phyloP scores from a whole-genome alignment of 23 tunicate species.

The Phallusia fumigata region DNA sequence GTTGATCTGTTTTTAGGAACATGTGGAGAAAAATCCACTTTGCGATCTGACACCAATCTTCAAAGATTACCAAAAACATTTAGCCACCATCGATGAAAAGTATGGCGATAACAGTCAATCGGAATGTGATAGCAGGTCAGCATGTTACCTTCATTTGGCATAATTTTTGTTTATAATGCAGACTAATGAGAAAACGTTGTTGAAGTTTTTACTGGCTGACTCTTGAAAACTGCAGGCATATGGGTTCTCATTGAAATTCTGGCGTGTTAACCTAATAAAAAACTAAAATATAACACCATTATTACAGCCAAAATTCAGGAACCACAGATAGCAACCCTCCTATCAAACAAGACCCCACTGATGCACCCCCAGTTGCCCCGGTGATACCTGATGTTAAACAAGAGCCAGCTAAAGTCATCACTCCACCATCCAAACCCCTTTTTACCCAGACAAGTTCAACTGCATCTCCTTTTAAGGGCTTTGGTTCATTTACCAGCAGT shows the following conservation, averaged over 20 bases:
- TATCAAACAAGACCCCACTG: not conserved
- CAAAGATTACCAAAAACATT: conserved; percentile 78
- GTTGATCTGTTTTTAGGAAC: conserved; percentile 45
- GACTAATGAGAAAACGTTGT: too few species aligned
- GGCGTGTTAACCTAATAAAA: too few species aligned
- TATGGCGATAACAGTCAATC: conserved; percentile 38
- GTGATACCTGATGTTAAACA: not conserved
- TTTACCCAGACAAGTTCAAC: not conserved
- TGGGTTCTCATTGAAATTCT: too few species aligned
- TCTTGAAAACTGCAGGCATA: too few species aligned
- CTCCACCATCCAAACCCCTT: conserved; percentile 37
- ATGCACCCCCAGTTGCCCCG: not conserved
- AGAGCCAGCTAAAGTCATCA: not conserved
- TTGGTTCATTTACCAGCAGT: not conserved
- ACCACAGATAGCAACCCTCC: not conserved
- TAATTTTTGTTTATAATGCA: too few species aligned
- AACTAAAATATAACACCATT: too few species aligned
- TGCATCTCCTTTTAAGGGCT: conserved; percentile 36
- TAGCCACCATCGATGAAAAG: conserved; percentile 72
- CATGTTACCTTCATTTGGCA: not conserved
- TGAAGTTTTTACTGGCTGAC: too few species aligned
- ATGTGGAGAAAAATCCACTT: conserved; percentile 77
- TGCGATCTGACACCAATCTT: conserved; percentile 94
- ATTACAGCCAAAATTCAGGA: conserved; percentile 14
- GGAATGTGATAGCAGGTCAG: conserved; percentile 22